Conservation (phyloP, 2,797 vertebrate species). For the Semaprochilodus insignis region DNA sequence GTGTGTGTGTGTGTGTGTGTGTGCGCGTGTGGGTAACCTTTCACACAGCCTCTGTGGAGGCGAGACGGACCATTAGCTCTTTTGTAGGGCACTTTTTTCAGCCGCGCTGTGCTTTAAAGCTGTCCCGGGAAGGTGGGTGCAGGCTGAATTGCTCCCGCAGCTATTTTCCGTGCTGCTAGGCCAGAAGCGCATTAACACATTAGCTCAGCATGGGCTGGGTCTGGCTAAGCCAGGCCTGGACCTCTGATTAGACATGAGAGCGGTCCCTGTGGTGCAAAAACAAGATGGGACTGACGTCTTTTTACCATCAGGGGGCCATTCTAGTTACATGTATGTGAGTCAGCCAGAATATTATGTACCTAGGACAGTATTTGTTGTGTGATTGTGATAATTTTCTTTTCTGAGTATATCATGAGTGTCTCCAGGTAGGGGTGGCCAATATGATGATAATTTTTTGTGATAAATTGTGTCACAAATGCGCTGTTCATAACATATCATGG, state of each 20-base stretch:
- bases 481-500: too few species aligned
- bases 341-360: background rate
- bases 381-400: background rate
- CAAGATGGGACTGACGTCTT: background rate
- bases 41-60: conserved; percentile 34
- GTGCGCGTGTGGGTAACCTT: conserved; percentile 49
- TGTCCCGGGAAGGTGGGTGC: background rate
- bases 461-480: too few species aligned
- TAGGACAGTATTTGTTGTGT: background rate
- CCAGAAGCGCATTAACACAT: conserved; percentile 27
- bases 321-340: background rate
- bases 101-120: conserved; percentile 28
- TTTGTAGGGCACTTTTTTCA: conserved; percentile 31
- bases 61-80: conserved; percentile 45
- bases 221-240: conserved; percentile 20
- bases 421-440: too few species aligned
- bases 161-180: conserved; percentile 31
- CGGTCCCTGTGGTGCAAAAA: background rate
- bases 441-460: too few species aligned
- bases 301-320: background rate
- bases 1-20: conserved; percentile 38
- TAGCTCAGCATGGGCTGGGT: conserved; percentile 18
- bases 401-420: too few species aligned
- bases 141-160: conserved; percentile 29
- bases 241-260: conserved; percentile 1